A percentile compares a stretch with the other conserved stretches of the same genome.
Conservation (phyloP, 2,113 vertebrate genomes). For the Passer montanus region DNA sequence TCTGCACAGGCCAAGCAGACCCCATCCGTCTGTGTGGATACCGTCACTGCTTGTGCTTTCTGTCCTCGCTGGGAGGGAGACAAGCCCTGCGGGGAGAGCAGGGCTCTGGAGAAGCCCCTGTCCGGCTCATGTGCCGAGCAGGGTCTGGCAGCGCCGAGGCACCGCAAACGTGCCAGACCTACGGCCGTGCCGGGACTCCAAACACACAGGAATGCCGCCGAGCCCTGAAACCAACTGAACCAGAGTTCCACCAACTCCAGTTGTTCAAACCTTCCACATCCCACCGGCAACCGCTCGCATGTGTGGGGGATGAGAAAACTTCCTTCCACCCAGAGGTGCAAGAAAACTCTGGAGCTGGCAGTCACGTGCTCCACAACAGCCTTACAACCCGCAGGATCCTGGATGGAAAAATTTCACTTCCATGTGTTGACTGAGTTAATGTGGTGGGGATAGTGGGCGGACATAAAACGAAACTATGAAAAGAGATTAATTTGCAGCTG, state of each 20-base stretch:
- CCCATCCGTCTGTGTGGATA: neutral
- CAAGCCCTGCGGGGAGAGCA: neutral
- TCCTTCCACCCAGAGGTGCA: slow-evolving; percentile 37
- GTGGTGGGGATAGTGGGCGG: slow-evolving; percentile 22
- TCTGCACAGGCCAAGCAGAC: neutral
- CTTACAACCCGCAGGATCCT: slow-evolving; percentile 22
- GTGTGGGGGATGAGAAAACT: neutral
- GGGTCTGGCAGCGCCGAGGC: neutral
- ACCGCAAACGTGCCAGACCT: neutral
- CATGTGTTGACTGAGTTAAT: slow-evolving; percentile 52
- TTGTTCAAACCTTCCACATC: slow-evolving; percentile 19
- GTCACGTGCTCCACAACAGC: slow-evolving; percentile 29
- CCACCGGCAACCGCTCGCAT: neutral
- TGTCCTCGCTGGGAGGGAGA: neutral
- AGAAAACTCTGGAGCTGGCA: slow-evolving; percentile 28
- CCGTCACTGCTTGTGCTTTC: neutral
- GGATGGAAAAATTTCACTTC: slow-evolving; percentile 66
- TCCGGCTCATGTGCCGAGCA: fast-evolving
- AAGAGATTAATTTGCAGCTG: slow-evolving; percentile 59
- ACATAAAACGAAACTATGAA: slow-evolving; percentile 47
- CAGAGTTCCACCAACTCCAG: neutral
- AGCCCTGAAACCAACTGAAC: neutral
- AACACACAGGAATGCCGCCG: neutral
- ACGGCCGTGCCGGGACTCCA: neutral
- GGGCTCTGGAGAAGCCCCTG: neutral